phyloP scores from a whole-genome alignment of 2,797 vertebrate species.

The Crocidura indochinensis region DNA sequence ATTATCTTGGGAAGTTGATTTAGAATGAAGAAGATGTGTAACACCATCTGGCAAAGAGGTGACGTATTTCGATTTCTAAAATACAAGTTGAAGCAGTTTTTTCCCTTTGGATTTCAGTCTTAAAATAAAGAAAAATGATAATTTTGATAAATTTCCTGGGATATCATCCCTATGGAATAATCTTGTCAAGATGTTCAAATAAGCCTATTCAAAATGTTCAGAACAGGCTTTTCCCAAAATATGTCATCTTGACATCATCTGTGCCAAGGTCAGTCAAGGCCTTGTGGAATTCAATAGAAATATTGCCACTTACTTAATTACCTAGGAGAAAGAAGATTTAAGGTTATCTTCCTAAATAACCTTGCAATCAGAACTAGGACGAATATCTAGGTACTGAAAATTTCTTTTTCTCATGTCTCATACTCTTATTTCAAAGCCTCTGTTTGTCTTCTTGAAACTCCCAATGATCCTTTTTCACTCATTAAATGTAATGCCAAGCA shows the following conservation, averaged over 20 bases:
- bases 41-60: too few relatives aligned
- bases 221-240: neutral
- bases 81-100: too few relatives aligned
- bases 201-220: neutral
- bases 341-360: neutral
- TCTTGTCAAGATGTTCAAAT: neutral
- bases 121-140: too few relatives aligned
- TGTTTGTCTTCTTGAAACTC: neutral
- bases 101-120: too few relatives aligned
- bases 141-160: neutral
- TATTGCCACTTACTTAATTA: neutral
- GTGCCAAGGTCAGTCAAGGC: neutral
- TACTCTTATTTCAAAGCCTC: neutral
- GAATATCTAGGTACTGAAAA: neutral
- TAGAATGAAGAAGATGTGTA: too few relatives aligned
- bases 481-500: too few relatives aligned
- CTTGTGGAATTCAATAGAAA: neutral
- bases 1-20: too few relatives aligned
- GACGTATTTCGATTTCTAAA: too few relatives aligned
- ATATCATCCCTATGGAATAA: neutral
- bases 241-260: neutral
- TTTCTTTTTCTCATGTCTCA: too few relatives aligned
- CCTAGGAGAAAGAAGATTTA: neutral
- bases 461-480: neutral
- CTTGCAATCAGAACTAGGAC: neutral